Evolutionary conservation across 2,888 invertebrate species (phyloP), one percentile per base, ranked within the genome.

Genomic region (Acleris emargana): DNA sequence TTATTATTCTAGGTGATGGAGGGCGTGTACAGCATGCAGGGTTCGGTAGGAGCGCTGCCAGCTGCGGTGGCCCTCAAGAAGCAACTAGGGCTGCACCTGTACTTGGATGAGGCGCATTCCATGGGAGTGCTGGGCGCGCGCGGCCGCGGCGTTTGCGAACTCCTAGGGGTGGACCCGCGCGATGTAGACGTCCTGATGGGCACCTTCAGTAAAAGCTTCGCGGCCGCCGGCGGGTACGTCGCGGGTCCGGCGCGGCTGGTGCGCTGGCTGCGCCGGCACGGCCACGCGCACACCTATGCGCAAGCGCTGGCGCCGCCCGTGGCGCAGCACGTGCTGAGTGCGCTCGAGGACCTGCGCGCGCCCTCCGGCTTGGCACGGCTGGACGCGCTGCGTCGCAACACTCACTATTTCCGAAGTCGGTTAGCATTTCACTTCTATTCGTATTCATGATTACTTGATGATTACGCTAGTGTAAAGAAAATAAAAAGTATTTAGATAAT

Each of bases 1-100:
- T 25, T 5, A 25, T 1, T 38, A 1, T 13, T 38, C 13, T 13
- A 88, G 90, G 86, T 99, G 62, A 97, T 99, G 13, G 99, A 99
- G 87, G 99, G 99, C 63, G 96, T 99, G 72, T 99, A 98, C 91
- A 98, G 98, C 83, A 99, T 99, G 99, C 99, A 99, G 90, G 99
- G 99, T 0, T 97, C 99, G 0, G 95, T 99, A 68, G 97, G 96
- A 54, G 95, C 97, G 74, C 94, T 99, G 78, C 97, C 97, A 0
- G 97, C 97, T 79, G 94, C 99, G 61, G 93, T 99, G 73, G 95
- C 94, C 25, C 93, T 99, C 58, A 99, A 99, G 91, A 96, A 96
- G 85, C 98, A 97, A 83, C 99, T 99, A 89, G 97, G 98, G 84
- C 97, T 98, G 25, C 98, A 98, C 86, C 91, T 99, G 73, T 99